Evolutionary conservation across 1,140 invertebrate species (phyloP).

Genomic region (Amyelois transitella): DNA sequence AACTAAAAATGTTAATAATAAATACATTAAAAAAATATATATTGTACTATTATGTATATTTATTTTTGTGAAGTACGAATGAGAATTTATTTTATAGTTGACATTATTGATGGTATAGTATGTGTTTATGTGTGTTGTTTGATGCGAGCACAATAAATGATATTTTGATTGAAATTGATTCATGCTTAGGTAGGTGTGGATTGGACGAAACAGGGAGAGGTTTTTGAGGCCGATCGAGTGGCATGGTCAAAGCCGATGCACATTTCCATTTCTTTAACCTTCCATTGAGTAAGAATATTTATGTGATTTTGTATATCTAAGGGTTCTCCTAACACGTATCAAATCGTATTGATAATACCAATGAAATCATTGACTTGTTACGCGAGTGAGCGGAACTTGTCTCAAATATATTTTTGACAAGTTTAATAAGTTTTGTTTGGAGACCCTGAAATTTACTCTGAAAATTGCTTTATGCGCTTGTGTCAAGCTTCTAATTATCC

Average conservation of each 20-base stretch:
- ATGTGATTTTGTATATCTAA: neutral
- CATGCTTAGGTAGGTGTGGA: conserved; percentile 44
- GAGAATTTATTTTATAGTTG: conserved; percentile 49
- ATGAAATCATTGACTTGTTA: too few relatives aligned
- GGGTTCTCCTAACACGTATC: too few relatives aligned
- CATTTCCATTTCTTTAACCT: neutral
- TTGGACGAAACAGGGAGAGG: conserved; percentile 53
- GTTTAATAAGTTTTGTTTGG: too few relatives aligned
- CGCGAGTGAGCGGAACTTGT: too few relatives aligned
- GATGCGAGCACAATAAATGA: conserved; percentile 54
- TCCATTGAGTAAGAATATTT: neutral
- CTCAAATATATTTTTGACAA: too few relatives aligned
- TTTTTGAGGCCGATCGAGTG: conserved; percentile 14
- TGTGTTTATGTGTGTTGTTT: conserved; percentile 46
- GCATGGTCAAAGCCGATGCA: conserved; percentile 21
- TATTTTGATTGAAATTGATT: conserved; percentile 36
- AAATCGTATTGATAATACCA: too few relatives aligned
- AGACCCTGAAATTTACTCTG: too few relatives aligned
- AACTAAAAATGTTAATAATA: conserved; percentile 28
- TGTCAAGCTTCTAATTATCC: neutral
- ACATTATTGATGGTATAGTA: conserved; percentile 36
- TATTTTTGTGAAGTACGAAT: conserved; percentile 42
- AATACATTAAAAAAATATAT: conserved; percentile 37
- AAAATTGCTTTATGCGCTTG: too few relatives aligned
- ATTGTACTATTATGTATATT: conserved; percentile 31